These are phyloP conservation scores for Sialia sialis DNA, from an alignment of 2,113 vertebrate genomes.

Conservation along the genomic window DNA sequence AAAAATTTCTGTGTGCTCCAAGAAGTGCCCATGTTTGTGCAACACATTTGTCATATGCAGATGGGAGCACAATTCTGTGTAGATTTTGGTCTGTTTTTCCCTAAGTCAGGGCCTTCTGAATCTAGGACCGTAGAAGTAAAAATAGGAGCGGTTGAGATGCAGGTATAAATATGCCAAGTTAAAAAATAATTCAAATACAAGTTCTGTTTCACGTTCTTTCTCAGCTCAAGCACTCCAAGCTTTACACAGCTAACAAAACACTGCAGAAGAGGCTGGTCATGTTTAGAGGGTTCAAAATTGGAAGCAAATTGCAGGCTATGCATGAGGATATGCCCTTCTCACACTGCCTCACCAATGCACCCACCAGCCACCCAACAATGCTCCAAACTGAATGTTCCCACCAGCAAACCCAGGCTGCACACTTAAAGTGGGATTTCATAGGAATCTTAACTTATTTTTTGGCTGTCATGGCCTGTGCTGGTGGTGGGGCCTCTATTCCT, in stretches of 20 bases:
- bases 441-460: neutral
- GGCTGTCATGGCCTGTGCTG: too few species aligned
- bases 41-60: fast-evolving
- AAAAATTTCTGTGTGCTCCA: neutral
- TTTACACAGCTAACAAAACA: neutral
- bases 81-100: neutral
- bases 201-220: neutral
- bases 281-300: neutral
- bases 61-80: neutral
- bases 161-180: neutral
- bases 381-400: neutral
- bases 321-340: neutral
- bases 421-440: neutral
- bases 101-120: neutral
- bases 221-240: neutral
- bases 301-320: neutral
- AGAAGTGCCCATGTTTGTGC: neutral
- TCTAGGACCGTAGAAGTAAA: neutral
- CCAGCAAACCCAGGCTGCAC: neutral
- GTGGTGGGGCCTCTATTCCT: neutral
- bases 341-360: neutral
- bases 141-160: neutral
- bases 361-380: neutral
- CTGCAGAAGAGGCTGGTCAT: neutral
- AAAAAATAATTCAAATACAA: neutral